Conservation (phyloP, 2,113 vertebrate genomes). For the Vireo altiloquus region DNA sequence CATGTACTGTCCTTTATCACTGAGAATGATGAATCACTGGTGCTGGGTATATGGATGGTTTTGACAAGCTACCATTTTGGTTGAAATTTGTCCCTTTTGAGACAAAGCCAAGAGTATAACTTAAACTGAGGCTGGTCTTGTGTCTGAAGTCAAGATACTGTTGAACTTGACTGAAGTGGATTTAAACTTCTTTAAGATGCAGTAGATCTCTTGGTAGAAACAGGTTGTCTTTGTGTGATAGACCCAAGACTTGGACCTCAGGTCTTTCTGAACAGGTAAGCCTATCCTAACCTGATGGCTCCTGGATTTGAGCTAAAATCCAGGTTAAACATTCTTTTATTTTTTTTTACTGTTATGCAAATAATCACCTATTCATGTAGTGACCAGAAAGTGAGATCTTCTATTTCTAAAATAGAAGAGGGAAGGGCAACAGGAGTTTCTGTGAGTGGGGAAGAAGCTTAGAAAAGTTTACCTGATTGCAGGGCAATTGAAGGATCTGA, state of each 20-base stretch:
- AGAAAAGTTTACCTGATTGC: background rate
- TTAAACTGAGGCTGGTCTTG: background rate
- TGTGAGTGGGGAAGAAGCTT: background rate
- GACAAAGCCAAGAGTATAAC: background rate
- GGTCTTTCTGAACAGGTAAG: background rate
- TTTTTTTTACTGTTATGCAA: background rate
- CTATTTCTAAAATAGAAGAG: background rate
- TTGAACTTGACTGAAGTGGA: background rate
- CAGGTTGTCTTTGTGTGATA: background rate
- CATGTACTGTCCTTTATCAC: constrained; percentile 40
- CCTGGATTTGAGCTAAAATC: background rate
- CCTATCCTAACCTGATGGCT: background rate
- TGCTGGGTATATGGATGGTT: background rate
- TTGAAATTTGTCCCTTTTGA: background rate
- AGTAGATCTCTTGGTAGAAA: background rate
- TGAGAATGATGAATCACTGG: background rate
- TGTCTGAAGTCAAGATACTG: background rate
- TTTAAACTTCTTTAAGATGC: background rate
- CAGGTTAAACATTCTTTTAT: background rate
- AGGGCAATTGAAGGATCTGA: background rate
- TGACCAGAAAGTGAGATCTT: background rate
- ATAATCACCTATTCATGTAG: background rate
- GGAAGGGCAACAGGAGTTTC: background rate
- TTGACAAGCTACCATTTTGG: background rate
- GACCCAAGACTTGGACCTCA: background rate